These are phyloP conservation scores for Pardosa pseudoannulata DNA, from an alignment of 2,888 invertebrate species.

Conservation along the genomic window DNA sequence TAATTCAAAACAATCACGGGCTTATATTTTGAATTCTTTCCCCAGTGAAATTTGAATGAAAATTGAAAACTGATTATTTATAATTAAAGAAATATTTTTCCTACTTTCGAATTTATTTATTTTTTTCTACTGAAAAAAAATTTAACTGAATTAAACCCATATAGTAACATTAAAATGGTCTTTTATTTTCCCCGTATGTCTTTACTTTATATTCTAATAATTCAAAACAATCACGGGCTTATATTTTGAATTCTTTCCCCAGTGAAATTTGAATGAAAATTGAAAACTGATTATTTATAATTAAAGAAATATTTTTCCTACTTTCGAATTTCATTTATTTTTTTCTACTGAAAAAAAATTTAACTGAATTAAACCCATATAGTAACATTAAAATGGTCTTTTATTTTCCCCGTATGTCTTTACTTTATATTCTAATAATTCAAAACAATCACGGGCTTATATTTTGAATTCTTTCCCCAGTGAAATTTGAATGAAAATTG, in stretches of 20 bases:
- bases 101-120: no score
- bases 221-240: background rate
- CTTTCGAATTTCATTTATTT: no score
- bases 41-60: background rate
- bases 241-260: background rate
- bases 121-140: no score
- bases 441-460: background rate
- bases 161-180: no score
- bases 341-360: no score
- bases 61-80: background rate
- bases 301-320: no score
- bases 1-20: constrained; percentile 3
- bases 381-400: no score
- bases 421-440: constrained; percentile 1
- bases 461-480: background rate
- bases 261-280: background rate
- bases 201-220: constrained; percentile 3
- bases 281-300: background rate
- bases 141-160: no score
- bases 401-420: no score
- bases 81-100: no score
- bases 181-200: no score
- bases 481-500: background rate
- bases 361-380: no score
- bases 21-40: background rate